Evolutionary conservation across 2,888 invertebrate genomes (phyloP), one percentile per base, ranked within the genome.

Genomic region (Deroplatys truncata): DNA sequence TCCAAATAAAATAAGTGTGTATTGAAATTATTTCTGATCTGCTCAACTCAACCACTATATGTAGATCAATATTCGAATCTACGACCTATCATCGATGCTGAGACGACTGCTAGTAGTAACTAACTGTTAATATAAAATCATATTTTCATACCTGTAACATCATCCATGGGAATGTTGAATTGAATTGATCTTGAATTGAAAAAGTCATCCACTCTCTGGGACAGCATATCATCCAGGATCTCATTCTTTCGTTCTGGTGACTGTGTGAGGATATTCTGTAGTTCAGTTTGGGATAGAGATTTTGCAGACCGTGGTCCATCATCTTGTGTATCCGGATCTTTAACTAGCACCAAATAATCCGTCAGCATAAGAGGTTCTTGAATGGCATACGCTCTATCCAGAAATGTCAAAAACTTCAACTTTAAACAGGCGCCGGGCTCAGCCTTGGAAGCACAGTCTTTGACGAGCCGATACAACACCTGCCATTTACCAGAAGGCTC

Each of bases 171-270:
- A 89, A 94, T 92, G 13, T 93, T 93, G 28, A 94, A 90, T 90
- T 93, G 94, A 28, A 94, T 91, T 5, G 93, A 92, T 90, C 94
- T 92, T 0, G 94, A 94, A 89, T 93, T 93, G 82, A 94, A 92
- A 89, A 93, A 93, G 87, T 94, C 93, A 72, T 93, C 92, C 7
- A 94, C 91, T 91, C 93, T 94, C n/a, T 93, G 92, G 89, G 92
- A 91, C 20, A 94, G 89, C 82, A 93, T 91, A 87, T 93, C 93
- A 90, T 92, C 93, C 82, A 91, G 87, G 10, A 84, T 83, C 16
- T 56, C 84, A 35, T 86, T 87, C 83, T 89, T 89, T 25, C 90
- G 90, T 25, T 89, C 91, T 86, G 88, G 43, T 20, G 90, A 88
- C 82, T 90, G 85, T 16, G 91, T 90, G 43, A 91, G 85, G 1